A percentile compares a stretch with the other conserved stretches of the same genome.
Evolutionary conservation across 2,113 vertebrate genomes (phyloP).

Genomic region (Pseudopipra pipra): DNA sequence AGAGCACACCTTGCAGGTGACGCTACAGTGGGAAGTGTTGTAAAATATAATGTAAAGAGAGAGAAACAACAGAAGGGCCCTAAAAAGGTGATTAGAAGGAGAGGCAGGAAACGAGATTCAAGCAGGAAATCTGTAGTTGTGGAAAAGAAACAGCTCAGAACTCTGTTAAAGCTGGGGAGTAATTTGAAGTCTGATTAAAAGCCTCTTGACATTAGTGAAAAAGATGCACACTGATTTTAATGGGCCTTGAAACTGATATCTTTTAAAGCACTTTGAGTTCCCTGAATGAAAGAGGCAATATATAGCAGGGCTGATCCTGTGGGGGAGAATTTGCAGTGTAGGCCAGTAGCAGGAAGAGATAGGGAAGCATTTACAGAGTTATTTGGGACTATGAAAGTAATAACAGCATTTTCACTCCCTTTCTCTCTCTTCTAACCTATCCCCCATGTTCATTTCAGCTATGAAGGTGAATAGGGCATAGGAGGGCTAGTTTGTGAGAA

Average conservation of each 20-base stretch:
- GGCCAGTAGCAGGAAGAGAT: neutral
- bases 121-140: slow-evolving; percentile 10
- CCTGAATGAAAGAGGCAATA: neutral
- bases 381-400: neutral
- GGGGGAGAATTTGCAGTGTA: neutral
- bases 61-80: neutral
- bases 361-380: neutral
- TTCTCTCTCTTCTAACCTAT: neutral
- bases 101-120: slow-evolving; percentile 41
- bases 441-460: neutral
- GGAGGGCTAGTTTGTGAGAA: neutral
- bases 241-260: slow-evolving; percentile 30
- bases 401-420: neutral
- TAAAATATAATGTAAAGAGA: neutral
- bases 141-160: slow-evolving; percentile 10
- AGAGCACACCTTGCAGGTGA: neutral
- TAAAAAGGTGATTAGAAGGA: slow-evolving; percentile 13
- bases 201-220: slow-evolving; percentile 56
- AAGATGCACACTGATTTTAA: slow-evolving; percentile 50
- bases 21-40: neutral
- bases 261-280: slow-evolving; percentile 26
- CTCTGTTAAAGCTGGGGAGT: slow-evolving; percentile 11
- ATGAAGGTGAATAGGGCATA: neutral
- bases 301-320: neutral
- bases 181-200: slow-evolving; percentile 61